These are phyloP conservation scores for Pithys albifrons DNA, from an alignment of 2,113 vertebrate genomes.

Conservation along the genomic window DNA sequence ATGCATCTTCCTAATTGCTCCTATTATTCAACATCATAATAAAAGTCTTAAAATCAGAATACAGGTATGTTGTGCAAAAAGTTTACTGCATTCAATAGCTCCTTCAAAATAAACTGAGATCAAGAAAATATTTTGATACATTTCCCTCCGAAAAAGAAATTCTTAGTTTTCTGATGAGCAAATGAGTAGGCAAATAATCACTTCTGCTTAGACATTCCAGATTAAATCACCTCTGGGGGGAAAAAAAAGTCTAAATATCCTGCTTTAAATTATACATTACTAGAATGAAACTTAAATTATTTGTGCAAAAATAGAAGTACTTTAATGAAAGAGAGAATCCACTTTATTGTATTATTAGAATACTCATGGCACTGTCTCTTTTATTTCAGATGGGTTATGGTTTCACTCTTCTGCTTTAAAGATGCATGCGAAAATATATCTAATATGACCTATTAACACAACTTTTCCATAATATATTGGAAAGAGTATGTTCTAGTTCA, in stretches of 20 bases:
- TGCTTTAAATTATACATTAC: neutral
- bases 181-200: neutral
- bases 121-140: neutral
- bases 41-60: neutral
- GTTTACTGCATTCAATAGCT: neutral
- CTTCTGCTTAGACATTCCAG: neutral
- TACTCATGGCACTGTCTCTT: neutral
- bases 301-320: neutral
- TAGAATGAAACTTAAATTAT: neutral
- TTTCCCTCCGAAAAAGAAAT: slow-evolving; percentile 17
- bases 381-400: neutral
- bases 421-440: neutral
- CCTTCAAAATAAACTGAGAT: neutral
- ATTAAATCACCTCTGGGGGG: neutral
- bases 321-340: neutral
- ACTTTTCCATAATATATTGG: neutral
- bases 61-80: neutral
- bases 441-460: neutral
- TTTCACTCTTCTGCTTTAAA: neutral
- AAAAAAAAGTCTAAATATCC: neutral
- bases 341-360: neutral
- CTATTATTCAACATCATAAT: neutral
- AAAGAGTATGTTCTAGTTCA: neutral
- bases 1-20: neutral
- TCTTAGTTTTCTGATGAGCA: neutral